Conservation (phyloP, 2,113 vertebrate genomes). For the Gallinago paraguaiae region DNA sequence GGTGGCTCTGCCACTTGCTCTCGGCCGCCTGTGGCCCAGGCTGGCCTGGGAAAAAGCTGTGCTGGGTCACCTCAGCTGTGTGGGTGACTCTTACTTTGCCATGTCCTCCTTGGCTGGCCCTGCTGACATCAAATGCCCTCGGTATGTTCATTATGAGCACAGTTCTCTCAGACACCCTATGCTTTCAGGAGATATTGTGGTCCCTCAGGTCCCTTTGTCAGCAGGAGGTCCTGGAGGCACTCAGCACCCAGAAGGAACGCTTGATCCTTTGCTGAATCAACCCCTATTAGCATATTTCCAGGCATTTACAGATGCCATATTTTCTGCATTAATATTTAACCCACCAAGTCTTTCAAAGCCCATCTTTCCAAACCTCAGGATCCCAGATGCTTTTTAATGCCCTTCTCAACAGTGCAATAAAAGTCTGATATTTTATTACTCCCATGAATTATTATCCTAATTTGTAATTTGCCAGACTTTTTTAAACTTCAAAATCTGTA, state of each 20-base stretch:
- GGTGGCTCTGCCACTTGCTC: not conserved
- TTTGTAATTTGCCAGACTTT: constrained; percentile 78
- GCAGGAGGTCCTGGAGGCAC: constrained; percentile 3
- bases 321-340: constrained; percentile 82
- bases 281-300: constrained; percentile 61
- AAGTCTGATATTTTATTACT: constrained; percentile 81
- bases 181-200: not conserved
- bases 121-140: not conserved
- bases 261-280: constrained; percentile 11
- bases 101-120: not conserved
- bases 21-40: not conserved
- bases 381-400: constrained; percentile 81
- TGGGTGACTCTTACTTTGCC: not conserved
- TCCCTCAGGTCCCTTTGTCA: not conserved
- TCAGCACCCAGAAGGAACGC: not conserved
- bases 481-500: constrained; percentile 77
- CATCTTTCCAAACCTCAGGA: constrained; percentile 70
- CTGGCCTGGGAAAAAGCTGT: not conserved
- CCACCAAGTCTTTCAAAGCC: constrained; percentile 76
- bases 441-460: constrained; percentile 81
- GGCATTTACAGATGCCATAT: constrained; percentile 75
- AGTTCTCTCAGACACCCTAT: not conserved
- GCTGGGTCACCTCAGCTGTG: not conserved
- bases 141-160: not conserved
- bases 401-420: constrained; percentile 79